These are phyloP conservation scores for Onychomys arenicola DNA, from an alignment of 2,797 vertebrate species.

Conservation along the genomic window DNA sequence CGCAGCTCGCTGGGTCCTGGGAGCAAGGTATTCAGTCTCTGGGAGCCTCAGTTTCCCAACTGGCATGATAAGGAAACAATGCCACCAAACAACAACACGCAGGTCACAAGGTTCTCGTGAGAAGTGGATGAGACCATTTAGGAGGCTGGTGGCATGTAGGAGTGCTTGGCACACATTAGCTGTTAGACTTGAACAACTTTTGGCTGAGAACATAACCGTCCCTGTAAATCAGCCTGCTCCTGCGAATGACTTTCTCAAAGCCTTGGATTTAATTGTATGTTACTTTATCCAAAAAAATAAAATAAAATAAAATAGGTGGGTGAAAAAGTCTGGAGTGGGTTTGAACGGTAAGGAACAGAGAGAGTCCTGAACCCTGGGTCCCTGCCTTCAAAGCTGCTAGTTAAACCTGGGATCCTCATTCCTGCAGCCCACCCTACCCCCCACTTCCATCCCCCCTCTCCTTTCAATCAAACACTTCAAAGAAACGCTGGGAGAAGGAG, in stretches of 20 bases:
- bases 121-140: neutral
- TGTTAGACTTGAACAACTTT: neutral
- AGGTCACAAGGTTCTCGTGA: neutral
- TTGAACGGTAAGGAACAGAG: neutral
- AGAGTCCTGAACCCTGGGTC: neutral
- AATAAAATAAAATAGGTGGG: neutral
- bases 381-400: neutral
- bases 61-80: neutral
- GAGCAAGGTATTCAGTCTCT: neutral
- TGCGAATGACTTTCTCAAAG: slow-evolving; percentile 37
- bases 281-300: slow-evolving; percentile 4
- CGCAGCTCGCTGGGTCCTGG: neutral
- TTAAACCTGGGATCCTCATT: slow-evolving; percentile 40
- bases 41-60: neutral
- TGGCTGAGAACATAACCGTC: slow-evolving; percentile 3
- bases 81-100: neutral
- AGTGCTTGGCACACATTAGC: neutral
- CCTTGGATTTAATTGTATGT: slow-evolving; percentile 1
- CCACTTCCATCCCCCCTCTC: slow-evolving; percentile 36
- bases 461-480: slow-evolving; percentile 85
- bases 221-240: slow-evolving; percentile 26
- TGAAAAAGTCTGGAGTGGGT: neutral
- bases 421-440: neutral
- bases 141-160: accelerated
- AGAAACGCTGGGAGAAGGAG: slow-evolving; percentile 78